phyloP scores from a whole-genome alignment of 2,113 vertebrate species.

The Callionymus lyra region DNA sequence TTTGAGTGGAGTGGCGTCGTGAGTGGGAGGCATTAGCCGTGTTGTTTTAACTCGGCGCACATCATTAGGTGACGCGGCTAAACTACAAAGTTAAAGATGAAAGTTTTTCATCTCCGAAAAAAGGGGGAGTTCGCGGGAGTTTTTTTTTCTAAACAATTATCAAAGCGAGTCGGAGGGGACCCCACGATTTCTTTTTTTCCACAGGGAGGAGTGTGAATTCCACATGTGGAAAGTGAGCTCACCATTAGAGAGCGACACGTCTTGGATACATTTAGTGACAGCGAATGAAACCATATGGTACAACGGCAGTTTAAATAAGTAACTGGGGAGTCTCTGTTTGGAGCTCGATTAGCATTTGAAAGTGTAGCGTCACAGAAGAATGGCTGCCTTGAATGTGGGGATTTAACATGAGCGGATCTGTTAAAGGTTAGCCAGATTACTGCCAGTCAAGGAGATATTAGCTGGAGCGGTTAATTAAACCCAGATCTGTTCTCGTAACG shows the following conservation, averaged over 20 bases:
- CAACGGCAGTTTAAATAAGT: not conserved
- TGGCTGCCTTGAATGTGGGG: not conserved
- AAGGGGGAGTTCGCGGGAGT: too few relatives aligned
- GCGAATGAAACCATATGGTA: constrained; percentile 4
- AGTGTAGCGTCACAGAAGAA: too few relatives aligned
- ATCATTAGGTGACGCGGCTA: constrained; percentile 18
- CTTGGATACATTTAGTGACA: not conserved
- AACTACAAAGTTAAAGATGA: constrained; percentile 10
- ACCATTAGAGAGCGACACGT: constrained; percentile 6
- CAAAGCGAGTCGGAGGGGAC: constrained; percentile 11
- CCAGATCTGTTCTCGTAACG: constrained; percentile 39
- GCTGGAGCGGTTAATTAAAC: constrained; percentile 44
- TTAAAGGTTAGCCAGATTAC: constrained; percentile 45
- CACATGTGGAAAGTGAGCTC: constrained; percentile 4
- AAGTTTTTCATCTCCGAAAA: constrained; percentile 8
- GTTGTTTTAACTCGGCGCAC: constrained; percentile 31
- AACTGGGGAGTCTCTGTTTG: not conserved
- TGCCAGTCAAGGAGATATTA: constrained; percentile 31
- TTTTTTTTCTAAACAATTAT: constrained; percentile 14
- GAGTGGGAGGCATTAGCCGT: constrained; percentile 1
- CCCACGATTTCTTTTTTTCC: constrained; percentile 10
- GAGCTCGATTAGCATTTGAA: too few relatives aligned
- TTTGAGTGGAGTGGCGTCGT: too few relatives aligned
- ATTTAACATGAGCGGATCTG: constrained; percentile 41
- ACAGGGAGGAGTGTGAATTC: constrained; percentile 1